Conservation (phyloP, 2,888 invertebrate genomes). For the Scaptomyza caliginosa region DNA sequence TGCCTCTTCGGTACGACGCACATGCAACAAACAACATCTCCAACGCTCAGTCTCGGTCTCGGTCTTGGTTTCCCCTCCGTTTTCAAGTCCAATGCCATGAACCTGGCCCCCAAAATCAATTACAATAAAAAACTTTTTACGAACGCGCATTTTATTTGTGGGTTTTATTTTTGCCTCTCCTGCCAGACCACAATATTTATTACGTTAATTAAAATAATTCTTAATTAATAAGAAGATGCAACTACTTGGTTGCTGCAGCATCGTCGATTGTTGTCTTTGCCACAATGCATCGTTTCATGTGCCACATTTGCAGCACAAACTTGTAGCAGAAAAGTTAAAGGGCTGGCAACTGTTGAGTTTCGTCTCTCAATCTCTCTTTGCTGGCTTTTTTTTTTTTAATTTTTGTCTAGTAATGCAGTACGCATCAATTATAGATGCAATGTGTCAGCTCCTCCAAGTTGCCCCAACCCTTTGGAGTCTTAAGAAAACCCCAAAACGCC, state of each 20-base stretch:
- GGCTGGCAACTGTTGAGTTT: constrained; percentile 35
- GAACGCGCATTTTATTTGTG: constrained; percentile 42
- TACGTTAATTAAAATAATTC: constrained; percentile 85
- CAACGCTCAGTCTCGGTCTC: constrained; percentile 12
- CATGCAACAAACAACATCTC: constrained; percentile 56
- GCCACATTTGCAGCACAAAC: constrained; percentile 25
- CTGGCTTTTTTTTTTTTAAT: background rate
- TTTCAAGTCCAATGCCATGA: constrained; percentile 29
- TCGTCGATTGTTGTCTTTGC: constrained; percentile 26
- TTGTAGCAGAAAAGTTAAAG: background rate
- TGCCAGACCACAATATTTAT: constrained; percentile 81
- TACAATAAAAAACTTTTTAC: constrained; percentile 16
- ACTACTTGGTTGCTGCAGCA: constrained; percentile 3
- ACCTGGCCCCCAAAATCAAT: constrained; percentile 22
- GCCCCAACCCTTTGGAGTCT: background rate
- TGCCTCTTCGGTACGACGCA: constrained; percentile 37
- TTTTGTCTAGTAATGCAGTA: constrained; percentile 69
- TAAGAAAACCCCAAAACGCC: constrained; percentile 35
- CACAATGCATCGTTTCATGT: constrained; percentile 38
- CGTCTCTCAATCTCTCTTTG: background rate
- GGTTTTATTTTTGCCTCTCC: constrained; percentile 7
- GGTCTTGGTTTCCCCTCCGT: background rate
- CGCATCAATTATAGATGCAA: constrained; percentile 67
- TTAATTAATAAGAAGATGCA: constrained; percentile 83
- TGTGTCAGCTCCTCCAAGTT: constrained; percentile 12